phyloP scores from a whole-genome alignment of 2,888 invertebrate species.

The Gryllus longicercus region DNA sequence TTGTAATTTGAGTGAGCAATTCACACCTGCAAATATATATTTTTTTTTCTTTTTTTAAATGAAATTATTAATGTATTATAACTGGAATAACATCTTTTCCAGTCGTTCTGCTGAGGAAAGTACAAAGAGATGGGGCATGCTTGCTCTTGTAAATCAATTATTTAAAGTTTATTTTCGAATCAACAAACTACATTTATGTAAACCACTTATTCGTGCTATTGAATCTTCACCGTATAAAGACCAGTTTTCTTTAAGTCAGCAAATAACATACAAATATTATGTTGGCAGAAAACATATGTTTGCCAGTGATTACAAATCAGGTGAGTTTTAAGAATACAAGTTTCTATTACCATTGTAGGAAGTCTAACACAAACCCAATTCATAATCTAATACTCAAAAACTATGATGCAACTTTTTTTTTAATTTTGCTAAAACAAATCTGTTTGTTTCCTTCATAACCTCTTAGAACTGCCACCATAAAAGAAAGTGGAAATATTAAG shows the following conservation, averaged over 20 bases:
- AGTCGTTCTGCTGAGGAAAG: conserved; percentile 80
- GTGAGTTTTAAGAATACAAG: conserved; percentile 45
- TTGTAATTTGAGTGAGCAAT: neutral
- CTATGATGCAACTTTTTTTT: no score
- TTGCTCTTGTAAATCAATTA: conserved; percentile 92
- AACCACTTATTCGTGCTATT: conserved; percentile 93
- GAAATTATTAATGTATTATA: no score
- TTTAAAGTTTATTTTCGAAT: conserved; percentile 96
- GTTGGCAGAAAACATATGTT: conserved; percentile 98
- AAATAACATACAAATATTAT: conserved; percentile 95
- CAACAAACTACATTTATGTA: conserved; percentile 82
- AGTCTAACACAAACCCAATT: no score
- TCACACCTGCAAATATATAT: neutral
- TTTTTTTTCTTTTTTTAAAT: conserved; percentile 28
- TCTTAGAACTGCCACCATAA: no score
- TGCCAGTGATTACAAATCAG: conserved; percentile 88
- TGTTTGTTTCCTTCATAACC: no score
- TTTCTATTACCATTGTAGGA: no score
- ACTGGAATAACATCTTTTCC: conserved; percentile 37
- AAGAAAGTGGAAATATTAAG: no score
- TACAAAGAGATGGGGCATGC: conserved; percentile 94
- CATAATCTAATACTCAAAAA: no score
- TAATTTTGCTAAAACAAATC: no score
- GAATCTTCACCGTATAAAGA: conserved; percentile 89
- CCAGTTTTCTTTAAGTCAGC: conserved; percentile 84